Conservation (phyloP, 2,888 invertebrate species). For the Aspidapion aeneum region DNA sequence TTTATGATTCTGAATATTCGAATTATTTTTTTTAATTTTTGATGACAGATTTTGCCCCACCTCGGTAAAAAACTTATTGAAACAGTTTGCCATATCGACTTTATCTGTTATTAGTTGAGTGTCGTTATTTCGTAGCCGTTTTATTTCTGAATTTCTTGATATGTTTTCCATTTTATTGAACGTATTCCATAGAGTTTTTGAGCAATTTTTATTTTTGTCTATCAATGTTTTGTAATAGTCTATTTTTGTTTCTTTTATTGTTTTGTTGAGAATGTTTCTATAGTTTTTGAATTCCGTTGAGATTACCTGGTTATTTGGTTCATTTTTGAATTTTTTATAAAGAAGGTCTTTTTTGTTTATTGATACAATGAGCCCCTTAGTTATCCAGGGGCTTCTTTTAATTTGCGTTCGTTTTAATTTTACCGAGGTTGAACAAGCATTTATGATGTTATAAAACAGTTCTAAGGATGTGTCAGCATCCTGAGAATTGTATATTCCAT, state of each 20-base stretch:
- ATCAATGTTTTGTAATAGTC: slow-evolving; percentile 4
- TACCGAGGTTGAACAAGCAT: background rate
- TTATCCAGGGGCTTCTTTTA: background rate
- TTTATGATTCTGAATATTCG: background rate
- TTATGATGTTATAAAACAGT: background rate
- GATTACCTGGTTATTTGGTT: no score
- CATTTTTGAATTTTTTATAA: background rate
- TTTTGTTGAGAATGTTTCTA: slow-evolving; percentile 2
- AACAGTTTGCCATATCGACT: background rate
- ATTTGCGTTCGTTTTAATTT: background rate
- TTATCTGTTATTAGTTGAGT: background rate
- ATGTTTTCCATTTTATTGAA: background rate
- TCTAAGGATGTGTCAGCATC: background rate
- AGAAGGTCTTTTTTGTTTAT: background rate
- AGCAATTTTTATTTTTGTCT: slow-evolving; percentile 6
- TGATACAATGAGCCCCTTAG: background rate
- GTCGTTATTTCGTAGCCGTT: background rate
- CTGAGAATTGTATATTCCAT: no score
- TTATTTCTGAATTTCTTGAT: background rate
- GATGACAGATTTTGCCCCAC: background rate
- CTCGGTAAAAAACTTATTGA: background rate
- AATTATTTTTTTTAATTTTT: background rate
- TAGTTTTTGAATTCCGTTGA: slow-evolving; percentile 2
- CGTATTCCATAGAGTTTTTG: slow-evolving; percentile 6
- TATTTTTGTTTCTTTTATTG: slow-evolving; percentile 5